These are phyloP conservation scores for Lepidocolaptes lacrymiger DNA, from an alignment of 2,797 vertebrate species.

Conservation along the genomic window DNA sequence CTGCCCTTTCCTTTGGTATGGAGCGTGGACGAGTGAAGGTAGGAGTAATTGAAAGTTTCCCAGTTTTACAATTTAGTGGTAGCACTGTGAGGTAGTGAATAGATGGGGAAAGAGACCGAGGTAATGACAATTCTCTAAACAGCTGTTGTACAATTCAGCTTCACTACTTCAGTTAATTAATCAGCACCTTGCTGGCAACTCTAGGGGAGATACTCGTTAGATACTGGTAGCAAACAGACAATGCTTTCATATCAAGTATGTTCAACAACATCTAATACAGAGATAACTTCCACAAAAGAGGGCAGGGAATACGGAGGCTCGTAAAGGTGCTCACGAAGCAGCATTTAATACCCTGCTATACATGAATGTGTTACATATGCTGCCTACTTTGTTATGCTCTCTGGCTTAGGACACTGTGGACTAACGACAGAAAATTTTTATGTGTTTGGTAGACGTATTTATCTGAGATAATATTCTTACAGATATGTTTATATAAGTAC, in stretches of 20 bases:
- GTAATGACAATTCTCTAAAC: constrained; percentile 83
- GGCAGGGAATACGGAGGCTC: constrained; percentile 40
- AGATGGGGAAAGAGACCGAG: constrained; percentile 78
- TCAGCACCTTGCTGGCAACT: constrained; percentile 86
- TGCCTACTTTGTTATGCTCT: constrained; percentile 43
- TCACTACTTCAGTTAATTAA: constrained; percentile 86
- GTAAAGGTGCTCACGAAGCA: constrained; percentile 9
- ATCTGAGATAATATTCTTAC: neutral
- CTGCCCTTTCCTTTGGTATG: neutral
- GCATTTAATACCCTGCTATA: constrained; percentile 37
- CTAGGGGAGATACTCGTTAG: constrained; percentile 81
- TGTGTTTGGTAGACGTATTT: accelerated
- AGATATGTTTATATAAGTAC: neutral
- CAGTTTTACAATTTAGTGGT: constrained; percentile 57
- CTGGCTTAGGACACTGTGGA: neutral
- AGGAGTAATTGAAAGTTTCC: constrained; percentile 16
- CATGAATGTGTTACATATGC: neutral
- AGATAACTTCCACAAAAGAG: constrained; percentile 67
- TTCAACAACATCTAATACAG: constrained; percentile 75
- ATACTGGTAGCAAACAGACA: constrained; percentile 81
- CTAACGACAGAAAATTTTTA: neutral
- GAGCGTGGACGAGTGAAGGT: constrained; percentile 38
- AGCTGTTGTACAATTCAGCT: constrained; percentile 83
- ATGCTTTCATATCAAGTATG: constrained; percentile 81
- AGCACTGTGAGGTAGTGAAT: constrained; percentile 69